phyloP scores from a whole-genome alignment of 2,888 invertebrate species.

The Elegia similella region DNA sequence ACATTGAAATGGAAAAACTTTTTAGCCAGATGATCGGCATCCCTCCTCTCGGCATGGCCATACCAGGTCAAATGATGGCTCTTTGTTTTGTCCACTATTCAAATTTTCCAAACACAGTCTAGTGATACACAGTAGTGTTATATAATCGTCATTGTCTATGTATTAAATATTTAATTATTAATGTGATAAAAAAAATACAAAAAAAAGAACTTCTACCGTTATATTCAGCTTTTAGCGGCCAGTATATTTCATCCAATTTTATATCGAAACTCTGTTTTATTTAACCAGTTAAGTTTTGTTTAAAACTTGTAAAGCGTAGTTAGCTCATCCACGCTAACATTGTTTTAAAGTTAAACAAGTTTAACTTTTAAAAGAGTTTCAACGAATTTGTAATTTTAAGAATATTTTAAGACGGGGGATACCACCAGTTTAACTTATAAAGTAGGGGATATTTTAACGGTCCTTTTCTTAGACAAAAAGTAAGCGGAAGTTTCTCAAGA shows the following conservation, averaged over 20 bases:
- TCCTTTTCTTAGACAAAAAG: too few species aligned
- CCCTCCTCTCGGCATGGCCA: too few species aligned
- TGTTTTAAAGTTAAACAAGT: conserved; percentile 11
- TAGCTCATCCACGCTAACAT: neutral
- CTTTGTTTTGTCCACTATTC: too few species aligned
- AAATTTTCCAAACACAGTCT: too few species aligned
- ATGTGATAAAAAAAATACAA: neutral
- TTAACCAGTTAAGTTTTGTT: neutral
- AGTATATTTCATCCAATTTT: neutral
- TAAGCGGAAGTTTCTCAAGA: too few species aligned
- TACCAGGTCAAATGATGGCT: too few species aligned
- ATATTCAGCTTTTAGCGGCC: neutral
- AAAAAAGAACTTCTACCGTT: neutral
- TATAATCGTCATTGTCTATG: too few species aligned
- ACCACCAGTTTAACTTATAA: neutral
- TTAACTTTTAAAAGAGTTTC: neutral
- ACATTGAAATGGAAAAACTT: too few species aligned
- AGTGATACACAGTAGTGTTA: too few species aligned
- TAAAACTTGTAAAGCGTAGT: conserved; percentile 8
- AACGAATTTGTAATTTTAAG: conserved; percentile 9
- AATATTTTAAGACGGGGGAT: neutral
- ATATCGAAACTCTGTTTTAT: neutral
- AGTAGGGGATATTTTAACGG: neutral
- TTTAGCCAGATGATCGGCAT: too few species aligned
- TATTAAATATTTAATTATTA: too few species aligned